Evolutionary conservation across 2,113 vertebrate genomes (phyloP).

Genomic region (Laticauda colubrina): DNA sequence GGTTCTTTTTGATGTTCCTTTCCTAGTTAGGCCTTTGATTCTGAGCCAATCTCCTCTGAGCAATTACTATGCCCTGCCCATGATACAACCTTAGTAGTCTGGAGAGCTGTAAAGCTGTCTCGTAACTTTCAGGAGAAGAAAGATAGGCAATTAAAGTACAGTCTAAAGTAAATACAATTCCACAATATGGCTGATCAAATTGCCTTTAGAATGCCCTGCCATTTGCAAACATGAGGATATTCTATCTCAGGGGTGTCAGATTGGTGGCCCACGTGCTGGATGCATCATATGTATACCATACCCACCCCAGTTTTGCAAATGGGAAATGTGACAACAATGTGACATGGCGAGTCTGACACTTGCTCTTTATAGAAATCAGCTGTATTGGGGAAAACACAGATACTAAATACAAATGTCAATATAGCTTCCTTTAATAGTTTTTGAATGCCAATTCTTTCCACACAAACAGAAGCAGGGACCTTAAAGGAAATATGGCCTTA

Average conservation of each 20-base stretch:
- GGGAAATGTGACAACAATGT: too few relatives aligned
- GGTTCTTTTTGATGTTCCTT: background rate
- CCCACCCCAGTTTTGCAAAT: too few relatives aligned
- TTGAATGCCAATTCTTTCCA: background rate
- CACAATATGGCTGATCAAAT: background rate
- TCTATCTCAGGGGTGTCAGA: too few relatives aligned
- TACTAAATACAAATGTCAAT: background rate
- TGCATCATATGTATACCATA: accelerated
- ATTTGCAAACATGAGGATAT: background rate
- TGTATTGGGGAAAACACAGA: background rate
- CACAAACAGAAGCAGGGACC: background rate
- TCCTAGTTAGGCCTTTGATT: background rate
- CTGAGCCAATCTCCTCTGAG: background rate
- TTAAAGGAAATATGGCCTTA: background rate
- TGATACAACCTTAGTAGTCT: background rate
- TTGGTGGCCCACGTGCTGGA: too few relatives aligned
- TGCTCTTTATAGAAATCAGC: background rate
- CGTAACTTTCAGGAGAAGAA: background rate
- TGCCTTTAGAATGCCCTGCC: background rate
- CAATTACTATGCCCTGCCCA: background rate
- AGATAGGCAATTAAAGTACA: background rate
- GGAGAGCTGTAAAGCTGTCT: background rate
- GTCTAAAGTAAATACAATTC: background rate
- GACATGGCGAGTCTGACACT: too few relatives aligned
- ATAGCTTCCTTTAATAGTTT: background rate